Base-by-base conservation (phyloP, 1,140 invertebrate genomes). In the Caligus rogercresseyi region DNA sequence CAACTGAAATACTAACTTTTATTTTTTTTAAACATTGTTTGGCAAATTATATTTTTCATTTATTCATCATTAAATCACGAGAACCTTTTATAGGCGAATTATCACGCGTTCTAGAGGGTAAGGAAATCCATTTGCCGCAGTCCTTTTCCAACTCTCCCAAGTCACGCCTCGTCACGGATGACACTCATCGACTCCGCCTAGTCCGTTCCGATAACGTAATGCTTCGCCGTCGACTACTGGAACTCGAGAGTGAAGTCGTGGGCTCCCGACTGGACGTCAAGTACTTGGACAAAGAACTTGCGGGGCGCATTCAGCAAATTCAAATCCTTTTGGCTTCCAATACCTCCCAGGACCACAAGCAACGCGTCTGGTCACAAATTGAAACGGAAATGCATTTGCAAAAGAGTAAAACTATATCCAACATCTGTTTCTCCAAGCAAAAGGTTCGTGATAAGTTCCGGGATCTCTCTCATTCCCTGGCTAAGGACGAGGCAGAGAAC, bases 311-410 rank as follows among this genome's bases (percentile, higher is more conserved):
- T 16, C 61, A 63, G 19, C 61, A 63, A 51, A 63, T 63, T 16
- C 61, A 63, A 25, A 58, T 63, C 20, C 26, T 60, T 18, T 19
- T 63, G 16, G 53, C 61, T 25, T 54, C 24, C 13, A 26, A 26
- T 25, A 55, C 61, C n/a, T 21, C 43, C 11, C 52, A 56, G 23
- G 61, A 63, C 13, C 21, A 58, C 15, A 63, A 63, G 52, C 51
- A 63, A n/a, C 18, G 52, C 20, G 21, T 63, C 15, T 63, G 61
- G 61, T 21, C 52, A 52, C 61, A 63, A 56, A 63, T 63, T 18
- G 61, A 63, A 25, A 25, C 61, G 14, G 61, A 63, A 56, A 63
- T 63, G 61, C 52, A 53, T 55, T 26, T 63, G 20, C 61, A 63
- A 51, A 54, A 51, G 23, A 18, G 43, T 19, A 63, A 63, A 55